phyloP scores from a whole-genome alignment of 2,888 invertebrate genomes.

The Lasioglossum morio region DNA sequence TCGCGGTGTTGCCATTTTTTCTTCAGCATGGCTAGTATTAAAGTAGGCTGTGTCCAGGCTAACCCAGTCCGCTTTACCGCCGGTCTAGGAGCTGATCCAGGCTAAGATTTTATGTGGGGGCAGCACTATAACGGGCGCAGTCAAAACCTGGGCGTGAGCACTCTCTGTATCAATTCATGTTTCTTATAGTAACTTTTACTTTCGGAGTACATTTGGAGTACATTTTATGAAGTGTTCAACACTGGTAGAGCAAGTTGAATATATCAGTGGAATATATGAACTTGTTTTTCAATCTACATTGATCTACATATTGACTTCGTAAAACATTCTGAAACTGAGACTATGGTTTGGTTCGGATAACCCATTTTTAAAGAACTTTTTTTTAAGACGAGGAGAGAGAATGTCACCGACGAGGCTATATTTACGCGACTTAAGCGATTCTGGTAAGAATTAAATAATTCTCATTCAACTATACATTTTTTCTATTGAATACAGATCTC shows the following conservation, averaged over 20 bases:
- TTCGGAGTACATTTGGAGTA: neutral
- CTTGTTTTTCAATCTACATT: conserved; percentile 7
- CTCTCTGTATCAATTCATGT: no score
- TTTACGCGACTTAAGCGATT: conserved; percentile 78
- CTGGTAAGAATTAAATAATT: conserved; percentile 67
- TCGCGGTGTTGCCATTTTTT: no score
- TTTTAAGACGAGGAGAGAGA: conserved; percentile 14
- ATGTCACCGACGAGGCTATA: conserved; percentile 72
- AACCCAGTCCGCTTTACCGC: no score
- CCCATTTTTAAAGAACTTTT: neutral
- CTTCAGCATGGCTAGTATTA: no score
- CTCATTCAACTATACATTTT: conserved; percentile 23
- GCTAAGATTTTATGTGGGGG: no score
- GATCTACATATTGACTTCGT: conserved; percentile 2
- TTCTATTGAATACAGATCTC: neutral
- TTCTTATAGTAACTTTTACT: neutral
- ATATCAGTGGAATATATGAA: neutral
- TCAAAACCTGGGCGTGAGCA: no score
- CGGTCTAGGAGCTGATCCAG: no score
- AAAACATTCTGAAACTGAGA: conserved; percentile 13
- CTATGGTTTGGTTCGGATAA: conserved; percentile 9
- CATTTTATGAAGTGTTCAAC: neutral
- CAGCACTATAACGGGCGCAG: no score
- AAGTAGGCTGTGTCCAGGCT: no score
- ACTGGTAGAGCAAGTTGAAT: neutral